Base-by-base conservation (phyloP, 2,113 vertebrate genomes). In the Stigmatopora nigra region DNA sequence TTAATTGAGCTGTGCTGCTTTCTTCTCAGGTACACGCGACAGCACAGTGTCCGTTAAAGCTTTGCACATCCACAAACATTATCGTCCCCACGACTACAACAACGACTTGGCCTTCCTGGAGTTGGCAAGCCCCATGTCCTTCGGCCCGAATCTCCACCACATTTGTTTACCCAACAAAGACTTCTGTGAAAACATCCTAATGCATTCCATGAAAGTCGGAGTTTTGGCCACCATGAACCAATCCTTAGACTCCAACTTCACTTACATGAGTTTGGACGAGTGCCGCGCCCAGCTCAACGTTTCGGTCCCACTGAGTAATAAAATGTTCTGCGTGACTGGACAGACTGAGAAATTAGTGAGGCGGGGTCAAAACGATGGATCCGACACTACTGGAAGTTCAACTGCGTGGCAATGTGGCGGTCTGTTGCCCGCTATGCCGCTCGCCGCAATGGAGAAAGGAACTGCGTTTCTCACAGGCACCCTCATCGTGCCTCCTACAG, bases 381-480 rank as follows among this genome's bases (percentile, higher is more conserved):
- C 35, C 22, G 5, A 56, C 2, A 56, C 12, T 56, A 22, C 25
- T 13, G 20, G 13, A 22, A 19, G 38, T 20, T 20, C 41, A 45
- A 3, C 63, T 10, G 45, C 10, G 17, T 12, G 38, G 0, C 7
- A 17, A 1, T 77, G 75, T 8, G 77, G 77, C 6, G 51, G 0
- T 0, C 77, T 88, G 59, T 60, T 61, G 25, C 86, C 83, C 5
- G 96, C 95, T 20, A 87, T 91, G 7, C 84, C 91, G 0, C 72
- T 92, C 0, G 87, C 84, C 15, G 88, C 92, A 0, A 64, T 89
- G n/a, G 88, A 93, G 19, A 84, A 80, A 14, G 91, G 88, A 4
- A 92, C 92, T 0, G 93, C 87, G 72, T 98, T 95, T 64, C 82
- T 98, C 46, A 95, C 92, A 0, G 96, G 96, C 0, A 75, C 97